A percentile compares a stretch with the other conserved stretches of the same genome.
Conservation (phyloP, 2,797 vertebrate species). For the Halcyon chelicuti region DNA sequence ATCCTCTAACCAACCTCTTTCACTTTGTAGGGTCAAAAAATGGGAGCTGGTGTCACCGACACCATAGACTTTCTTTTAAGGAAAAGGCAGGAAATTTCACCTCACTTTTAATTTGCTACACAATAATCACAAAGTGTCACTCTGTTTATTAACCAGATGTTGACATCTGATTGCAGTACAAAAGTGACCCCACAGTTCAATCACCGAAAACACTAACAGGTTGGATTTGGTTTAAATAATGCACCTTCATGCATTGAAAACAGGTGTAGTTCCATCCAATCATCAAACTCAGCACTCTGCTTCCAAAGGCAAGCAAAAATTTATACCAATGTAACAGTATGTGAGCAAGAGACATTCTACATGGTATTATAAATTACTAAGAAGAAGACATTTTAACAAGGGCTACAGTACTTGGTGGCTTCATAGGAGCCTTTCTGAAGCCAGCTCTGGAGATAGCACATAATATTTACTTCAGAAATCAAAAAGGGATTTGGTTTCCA, state of each 20-base stretch:
- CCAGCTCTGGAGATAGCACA: background rate
- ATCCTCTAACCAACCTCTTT: background rate
- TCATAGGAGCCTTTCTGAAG: background rate
- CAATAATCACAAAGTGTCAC: constrained; percentile 74
- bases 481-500: background rate
- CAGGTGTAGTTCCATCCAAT: background rate
- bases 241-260: background rate
- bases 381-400: background rate
- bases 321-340: background rate
- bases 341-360: background rate
- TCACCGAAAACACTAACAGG: constrained; percentile 6
- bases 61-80: constrained; percentile 79
- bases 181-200: constrained; percentile 29
- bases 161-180: constrained; percentile 27
- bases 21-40: background rate
- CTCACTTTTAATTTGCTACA: constrained; percentile 81
- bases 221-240: constrained; percentile 17
- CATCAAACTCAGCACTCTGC: background rate
- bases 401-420: background rate
- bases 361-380: background rate
- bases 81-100: constrained; percentile 84
- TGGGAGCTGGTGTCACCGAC: constrained; percentile 77
- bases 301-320: background rate
- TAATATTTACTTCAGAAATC: background rate
- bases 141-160: constrained; percentile 74